phyloP scores from a whole-genome alignment of 2,113 vertebrate genomes.

The Odontophorus gujanensis region DNA sequence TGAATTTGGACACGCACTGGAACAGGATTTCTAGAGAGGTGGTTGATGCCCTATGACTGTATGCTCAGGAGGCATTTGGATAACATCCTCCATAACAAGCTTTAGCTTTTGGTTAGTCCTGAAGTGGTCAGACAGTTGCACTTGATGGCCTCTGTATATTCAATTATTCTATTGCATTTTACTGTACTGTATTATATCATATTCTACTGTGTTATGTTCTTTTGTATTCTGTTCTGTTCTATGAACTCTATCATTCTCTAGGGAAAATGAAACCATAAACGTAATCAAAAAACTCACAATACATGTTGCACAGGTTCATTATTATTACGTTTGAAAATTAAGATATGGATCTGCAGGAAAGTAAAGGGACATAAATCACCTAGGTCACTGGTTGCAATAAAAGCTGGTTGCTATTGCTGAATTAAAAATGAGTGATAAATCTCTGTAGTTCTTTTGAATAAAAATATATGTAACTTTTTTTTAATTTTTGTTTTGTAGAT shows the following conservation, averaged over 20 bases:
- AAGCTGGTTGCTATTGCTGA: neutral
- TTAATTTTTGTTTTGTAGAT: neutral
- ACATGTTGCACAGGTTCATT: neutral
- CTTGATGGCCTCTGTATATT: neutral
- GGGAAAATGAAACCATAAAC: neutral
- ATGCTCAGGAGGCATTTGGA: neutral
- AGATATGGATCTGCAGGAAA: neutral
- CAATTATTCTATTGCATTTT: neutral
- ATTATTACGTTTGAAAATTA: neutral
- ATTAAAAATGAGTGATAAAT: neutral
- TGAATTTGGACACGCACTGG: neutral
- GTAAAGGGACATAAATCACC: neutral
- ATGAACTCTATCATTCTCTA: neutral
- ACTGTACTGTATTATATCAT: neutral
- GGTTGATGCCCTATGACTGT: too few relatives aligned
- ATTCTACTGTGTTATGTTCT: neutral
- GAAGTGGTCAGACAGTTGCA: neutral
- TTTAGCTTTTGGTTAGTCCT: neutral
- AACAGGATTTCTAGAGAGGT: neutral
- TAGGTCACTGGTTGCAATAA: neutral
- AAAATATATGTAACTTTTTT: neutral
- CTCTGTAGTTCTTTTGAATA: neutral
- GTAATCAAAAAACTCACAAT: neutral
- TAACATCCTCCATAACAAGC: too few relatives aligned
- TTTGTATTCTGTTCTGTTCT: neutral